phyloP scores from a whole-genome alignment of 2,888 invertebrate genomes.

The Zygothrica quintamaculata region DNA sequence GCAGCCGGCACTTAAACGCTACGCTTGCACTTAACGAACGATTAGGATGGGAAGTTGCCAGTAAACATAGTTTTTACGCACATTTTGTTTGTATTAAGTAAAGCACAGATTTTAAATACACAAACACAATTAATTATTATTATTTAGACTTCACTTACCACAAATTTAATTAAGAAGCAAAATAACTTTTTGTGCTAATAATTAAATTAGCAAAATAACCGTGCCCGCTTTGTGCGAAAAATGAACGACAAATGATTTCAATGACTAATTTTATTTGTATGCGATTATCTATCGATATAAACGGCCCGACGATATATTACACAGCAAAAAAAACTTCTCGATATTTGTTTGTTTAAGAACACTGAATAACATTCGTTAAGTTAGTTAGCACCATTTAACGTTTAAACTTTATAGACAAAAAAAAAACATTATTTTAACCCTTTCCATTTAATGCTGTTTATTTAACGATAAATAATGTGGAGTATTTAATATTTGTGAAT shows the following conservation, averaged over 20 bases:
- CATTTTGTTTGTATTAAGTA: conserved; percentile 36
- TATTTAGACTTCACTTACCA: conserved; percentile 43
- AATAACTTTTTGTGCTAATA: conserved; percentile 22
- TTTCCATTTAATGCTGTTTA: too few relatives aligned
- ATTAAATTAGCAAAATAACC: conserved; percentile 27
- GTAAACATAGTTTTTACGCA: conserved; percentile 45
- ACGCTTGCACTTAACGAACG: conserved; percentile 30
- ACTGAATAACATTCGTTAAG: too few relatives aligned
- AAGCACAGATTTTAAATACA: conserved; percentile 35
- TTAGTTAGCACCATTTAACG: too few relatives aligned
- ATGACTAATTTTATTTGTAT: conserved; percentile 46
- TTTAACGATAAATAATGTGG: too few relatives aligned
- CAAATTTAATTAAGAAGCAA: conserved; percentile 37
- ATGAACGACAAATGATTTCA: conserved; percentile 49
- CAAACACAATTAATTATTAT: conserved; percentile 1
- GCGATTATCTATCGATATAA: conserved; percentile 22
- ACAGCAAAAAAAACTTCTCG: neutral
- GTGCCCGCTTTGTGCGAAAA: conserved; percentile 50
- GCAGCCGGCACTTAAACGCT: conserved; percentile 53
- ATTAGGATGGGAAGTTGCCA: conserved; percentile 5
- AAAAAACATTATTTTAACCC: too few relatives aligned
- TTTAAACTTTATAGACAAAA: too few relatives aligned
- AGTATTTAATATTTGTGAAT: too few relatives aligned
- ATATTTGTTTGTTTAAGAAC: neutral
- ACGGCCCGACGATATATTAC: neutral